A percentile compares a stretch with the other conserved stretches of the same genome.
phyloP scores from a whole-genome alignment of 2,888 invertebrate genomes.

The Oligia strigilis region DNA sequence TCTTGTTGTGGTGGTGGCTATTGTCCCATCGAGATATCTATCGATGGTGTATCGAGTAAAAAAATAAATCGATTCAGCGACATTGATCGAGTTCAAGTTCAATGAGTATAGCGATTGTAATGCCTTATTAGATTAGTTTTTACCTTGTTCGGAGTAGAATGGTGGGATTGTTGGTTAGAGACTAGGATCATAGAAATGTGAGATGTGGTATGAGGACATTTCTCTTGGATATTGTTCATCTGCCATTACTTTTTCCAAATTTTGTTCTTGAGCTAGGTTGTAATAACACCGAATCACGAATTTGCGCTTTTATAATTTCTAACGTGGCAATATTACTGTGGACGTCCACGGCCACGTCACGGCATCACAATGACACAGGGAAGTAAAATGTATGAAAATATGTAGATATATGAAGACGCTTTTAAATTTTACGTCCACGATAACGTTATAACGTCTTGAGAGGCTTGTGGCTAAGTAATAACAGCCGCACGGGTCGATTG shows the following conservation, averaged over 20 bases:
- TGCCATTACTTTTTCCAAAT: background rate
- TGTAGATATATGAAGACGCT: background rate
- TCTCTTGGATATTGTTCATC: background rate
- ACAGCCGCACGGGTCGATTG: too few relatives aligned
- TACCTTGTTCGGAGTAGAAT: slow-evolving; percentile 62
- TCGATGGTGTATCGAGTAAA: slow-evolving; percentile 78
- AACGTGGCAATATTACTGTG: too few relatives aligned
- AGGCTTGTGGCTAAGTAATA: too few relatives aligned
- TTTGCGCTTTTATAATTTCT: background rate
- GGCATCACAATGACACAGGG: background rate
- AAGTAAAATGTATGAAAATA: too few relatives aligned
- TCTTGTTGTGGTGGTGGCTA: slow-evolving; percentile 81
- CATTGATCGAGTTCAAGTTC: slow-evolving; percentile 70
- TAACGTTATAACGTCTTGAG: background rate
- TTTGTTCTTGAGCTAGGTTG: background rate
- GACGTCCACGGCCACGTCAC: too few relatives aligned
- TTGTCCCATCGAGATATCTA: slow-evolving; percentile 81
- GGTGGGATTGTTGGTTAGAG: slow-evolving; percentile 45
- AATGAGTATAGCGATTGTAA: slow-evolving; percentile 62
- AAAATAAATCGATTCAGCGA: slow-evolving; percentile 77
- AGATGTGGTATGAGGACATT: slow-evolving; percentile 6
- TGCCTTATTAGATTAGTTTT: slow-evolving; percentile 64
- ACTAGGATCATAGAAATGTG: slow-evolving; percentile 3
- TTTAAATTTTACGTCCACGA: background rate
- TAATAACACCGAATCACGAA: background rate